Conservation (phyloP, 2,888 invertebrate species). For the Archips crataeganus region DNA sequence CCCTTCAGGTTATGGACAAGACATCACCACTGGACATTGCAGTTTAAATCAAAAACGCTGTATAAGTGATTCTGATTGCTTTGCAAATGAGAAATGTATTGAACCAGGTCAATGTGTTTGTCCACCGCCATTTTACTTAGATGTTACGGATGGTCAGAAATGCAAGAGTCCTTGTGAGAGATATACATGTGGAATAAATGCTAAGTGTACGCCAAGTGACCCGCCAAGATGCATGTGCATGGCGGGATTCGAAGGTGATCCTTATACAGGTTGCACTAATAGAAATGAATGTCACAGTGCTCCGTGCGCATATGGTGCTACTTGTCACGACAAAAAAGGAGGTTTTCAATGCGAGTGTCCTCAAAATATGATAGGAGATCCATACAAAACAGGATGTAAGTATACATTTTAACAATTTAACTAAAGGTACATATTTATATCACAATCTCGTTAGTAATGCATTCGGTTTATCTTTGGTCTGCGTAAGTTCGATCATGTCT, state of each 20-base stretch:
- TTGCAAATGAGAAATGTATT: constrained; percentile 94
- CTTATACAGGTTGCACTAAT: constrained; percentile 93
- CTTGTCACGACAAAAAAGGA: constrained; percentile 94
- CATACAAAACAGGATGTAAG: constrained; percentile 93
- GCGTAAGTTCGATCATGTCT: too few relatives aligned
- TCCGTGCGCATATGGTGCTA: constrained; percentile 95
- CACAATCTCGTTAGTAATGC: too few relatives aligned
- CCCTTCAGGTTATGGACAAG: constrained; percentile 92
- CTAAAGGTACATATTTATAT: neutral
- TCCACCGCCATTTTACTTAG: constrained; percentile 95
- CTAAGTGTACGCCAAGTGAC: constrained; percentile 95
- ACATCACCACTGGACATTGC: constrained; percentile 93
- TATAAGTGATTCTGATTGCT: constrained; percentile 93
- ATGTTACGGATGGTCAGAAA: constrained; percentile 92
- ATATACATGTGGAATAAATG: constrained; percentile 95
- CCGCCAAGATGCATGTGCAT: constrained; percentile 96
- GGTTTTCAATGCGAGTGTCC: constrained; percentile 95
- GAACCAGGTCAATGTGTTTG: constrained; percentile 97
- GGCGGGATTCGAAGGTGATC: constrained; percentile 94
- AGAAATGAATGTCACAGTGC: constrained; percentile 94
- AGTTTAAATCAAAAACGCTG: constrained; percentile 93
- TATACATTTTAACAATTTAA: constrained; percentile 48
- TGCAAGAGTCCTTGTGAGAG: constrained; percentile 97
- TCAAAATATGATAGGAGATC: constrained; percentile 92
- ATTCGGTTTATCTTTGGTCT: too few relatives aligned